A percentile compares a stretch with the other conserved stretches of the same genome.
Evolutionary conservation across 92 coral and sea anemone species (phyloP).

Genomic region (Muricea muricata): DNA sequence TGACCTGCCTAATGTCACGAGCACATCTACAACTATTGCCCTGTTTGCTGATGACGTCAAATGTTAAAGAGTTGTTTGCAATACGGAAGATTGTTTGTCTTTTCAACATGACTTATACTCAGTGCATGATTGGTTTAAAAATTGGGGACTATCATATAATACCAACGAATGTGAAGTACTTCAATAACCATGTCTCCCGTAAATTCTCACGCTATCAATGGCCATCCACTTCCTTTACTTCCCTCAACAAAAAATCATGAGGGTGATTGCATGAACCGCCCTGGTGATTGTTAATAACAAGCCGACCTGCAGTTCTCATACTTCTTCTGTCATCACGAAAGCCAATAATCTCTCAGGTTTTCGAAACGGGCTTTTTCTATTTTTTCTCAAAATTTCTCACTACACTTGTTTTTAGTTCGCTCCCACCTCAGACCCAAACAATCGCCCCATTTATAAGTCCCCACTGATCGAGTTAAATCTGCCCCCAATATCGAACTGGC

Average conservation of each 20-base stretch:
- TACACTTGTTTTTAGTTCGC: no score
- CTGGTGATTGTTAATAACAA: constrained; percentile 44
- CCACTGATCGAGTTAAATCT: constrained; percentile 34
- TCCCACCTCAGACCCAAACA: constrained; percentile 16
- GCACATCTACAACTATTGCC: constrained; percentile 29
- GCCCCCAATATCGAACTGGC: constrained; percentile 53
- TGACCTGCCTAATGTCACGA: constrained; percentile 35
- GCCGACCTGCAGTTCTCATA: constrained; percentile 49
- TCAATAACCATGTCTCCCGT: no score
- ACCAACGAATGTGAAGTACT: constrained; percentile 36
- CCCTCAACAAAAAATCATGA: constrained; percentile 55
- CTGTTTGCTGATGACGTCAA: constrained; percentile 64
- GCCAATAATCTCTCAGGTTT: constrained; percentile 53
- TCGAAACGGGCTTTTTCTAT: no score
- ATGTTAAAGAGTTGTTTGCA: constrained; percentile 32
- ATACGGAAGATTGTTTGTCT: constrained; percentile 6
- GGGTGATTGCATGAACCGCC: no score
- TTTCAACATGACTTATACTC: constrained; percentile 1
- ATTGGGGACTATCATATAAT: constrained; percentile 34
- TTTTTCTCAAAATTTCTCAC: no score
- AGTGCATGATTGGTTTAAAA: constrained; percentile 35
- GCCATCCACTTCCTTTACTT: constrained; percentile 43
- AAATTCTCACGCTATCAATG: constrained; percentile 30
- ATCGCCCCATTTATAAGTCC: constrained; percentile 43
- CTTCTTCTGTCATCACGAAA: constrained; percentile 44